Evolutionary conservation across 1,140 invertebrate genomes (phyloP).

Genomic region (Zaprionus lachaisei): DNA sequence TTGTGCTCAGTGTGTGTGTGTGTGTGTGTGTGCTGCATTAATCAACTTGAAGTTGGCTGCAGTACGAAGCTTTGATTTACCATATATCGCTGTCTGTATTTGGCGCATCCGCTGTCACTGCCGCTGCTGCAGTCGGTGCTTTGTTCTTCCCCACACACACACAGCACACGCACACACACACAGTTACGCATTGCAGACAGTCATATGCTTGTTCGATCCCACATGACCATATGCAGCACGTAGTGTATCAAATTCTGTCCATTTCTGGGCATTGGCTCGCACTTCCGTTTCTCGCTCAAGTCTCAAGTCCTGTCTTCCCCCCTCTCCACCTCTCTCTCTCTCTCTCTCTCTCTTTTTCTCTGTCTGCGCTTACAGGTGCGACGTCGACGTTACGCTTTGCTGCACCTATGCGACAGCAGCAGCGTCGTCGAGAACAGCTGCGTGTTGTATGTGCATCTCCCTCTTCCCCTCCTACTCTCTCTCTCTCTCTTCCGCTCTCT

Average conservation of each 20-base stretch:
- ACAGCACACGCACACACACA: constrained; percentile 23
- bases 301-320: constrained; percentile 2
- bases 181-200: constrained; percentile 15
- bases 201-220: constrained; percentile 55
- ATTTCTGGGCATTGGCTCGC: constrained; percentile 75
- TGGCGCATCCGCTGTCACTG: constrained; percentile 42
- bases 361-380: constrained; percentile 62
- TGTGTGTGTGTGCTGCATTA: constrained; percentile 49
- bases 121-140: constrained; percentile 31
- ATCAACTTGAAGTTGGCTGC: constrained; percentile 53
- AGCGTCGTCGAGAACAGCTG: constrained; percentile 53
- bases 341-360: neutral
- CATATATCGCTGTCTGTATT: constrained; percentile 38
- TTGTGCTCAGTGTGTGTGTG: neutral
- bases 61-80: constrained; percentile 29
- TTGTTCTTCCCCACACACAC: constrained; percentile 34
- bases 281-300: constrained; percentile 60
- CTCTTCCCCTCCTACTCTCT: constrained; percentile 14
- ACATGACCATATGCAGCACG: constrained; percentile 56
- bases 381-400: constrained; percentile 31
- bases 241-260: constrained; percentile 66
- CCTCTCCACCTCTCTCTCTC: neutral
- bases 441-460: constrained; percentile 23
- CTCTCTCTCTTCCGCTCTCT: constrained; percentile 2
- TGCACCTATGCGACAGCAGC: constrained; percentile 20